Conservation (phyloP, 2,113 vertebrate genomes). For the Platycercus adscitus region DNA sequence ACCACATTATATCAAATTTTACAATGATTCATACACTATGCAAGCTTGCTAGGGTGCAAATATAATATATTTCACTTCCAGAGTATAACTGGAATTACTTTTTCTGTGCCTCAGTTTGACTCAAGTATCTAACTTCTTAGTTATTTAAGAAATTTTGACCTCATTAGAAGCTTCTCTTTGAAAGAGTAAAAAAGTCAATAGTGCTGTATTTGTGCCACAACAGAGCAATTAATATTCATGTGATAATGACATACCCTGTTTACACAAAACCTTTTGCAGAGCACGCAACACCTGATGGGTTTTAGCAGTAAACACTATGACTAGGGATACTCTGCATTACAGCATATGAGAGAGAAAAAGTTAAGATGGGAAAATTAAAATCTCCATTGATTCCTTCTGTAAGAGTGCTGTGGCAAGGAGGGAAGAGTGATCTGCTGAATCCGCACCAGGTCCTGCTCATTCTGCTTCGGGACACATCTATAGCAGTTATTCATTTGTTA, state of each 20-base stretch:
- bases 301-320: not conserved
- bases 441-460: rapidly evolving
- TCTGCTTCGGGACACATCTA: not conserved
- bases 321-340: not conserved
- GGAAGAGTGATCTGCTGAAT: not conserved
- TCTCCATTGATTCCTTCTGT: not conserved
- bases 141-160: not conserved
- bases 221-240: not conserved
- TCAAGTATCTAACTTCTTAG: not conserved
- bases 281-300: not conserved
- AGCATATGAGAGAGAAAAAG: not conserved
- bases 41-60: not conserved
- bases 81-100: not conserved
- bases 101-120: not conserved
- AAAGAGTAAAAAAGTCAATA: not conserved
- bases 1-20: rapidly evolving
- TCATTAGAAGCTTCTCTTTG: not conserved
- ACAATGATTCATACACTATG: not conserved
- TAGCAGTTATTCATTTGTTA: not conserved
- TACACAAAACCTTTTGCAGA: not conserved
- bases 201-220: not conserved
- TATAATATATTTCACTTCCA: not conserved
- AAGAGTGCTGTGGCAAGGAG: not conserved
- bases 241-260: not conserved
- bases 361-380: not conserved